phyloP scores from a whole-genome alignment of 1,140 invertebrate species.

The Acromyrmex charruanus region DNA sequence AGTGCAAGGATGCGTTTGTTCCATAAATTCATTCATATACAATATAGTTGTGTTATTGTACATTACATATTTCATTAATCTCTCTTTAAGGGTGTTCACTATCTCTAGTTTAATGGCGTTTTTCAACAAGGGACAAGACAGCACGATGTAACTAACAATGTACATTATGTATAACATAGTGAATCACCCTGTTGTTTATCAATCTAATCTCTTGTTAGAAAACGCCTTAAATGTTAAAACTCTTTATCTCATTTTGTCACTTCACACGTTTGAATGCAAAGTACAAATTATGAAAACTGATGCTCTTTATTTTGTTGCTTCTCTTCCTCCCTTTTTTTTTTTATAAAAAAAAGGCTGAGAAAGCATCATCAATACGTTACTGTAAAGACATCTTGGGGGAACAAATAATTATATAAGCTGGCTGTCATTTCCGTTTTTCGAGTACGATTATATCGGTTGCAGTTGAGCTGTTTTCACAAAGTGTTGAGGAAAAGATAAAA shows the following conservation, averaged over 20 bases:
- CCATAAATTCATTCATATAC: conserved; percentile 59
- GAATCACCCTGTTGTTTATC: too few relatives aligned
- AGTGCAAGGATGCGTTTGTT: conserved; percentile 44
- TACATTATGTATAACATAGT: too few relatives aligned
- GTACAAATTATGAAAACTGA: conserved; percentile 73
- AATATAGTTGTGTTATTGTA: conserved; percentile 66
- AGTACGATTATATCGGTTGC: conserved; percentile 44
- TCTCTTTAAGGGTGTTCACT: neutral
- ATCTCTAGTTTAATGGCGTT: neutral
- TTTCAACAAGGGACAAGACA: too few relatives aligned
- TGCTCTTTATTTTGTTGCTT: conserved; percentile 61
- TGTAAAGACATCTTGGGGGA: conserved; percentile 73
- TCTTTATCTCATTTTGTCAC: conserved; percentile 65
- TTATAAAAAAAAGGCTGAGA: conserved; percentile 62
- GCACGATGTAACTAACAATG: too few relatives aligned
- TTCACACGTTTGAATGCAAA: conserved; percentile 68
- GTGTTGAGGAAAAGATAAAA: conserved; percentile 52
- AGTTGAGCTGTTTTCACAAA: conserved; percentile 75
- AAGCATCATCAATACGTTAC: conserved; percentile 65
- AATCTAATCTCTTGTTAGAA: too few relatives aligned
- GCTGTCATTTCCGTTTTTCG: conserved; percentile 59
- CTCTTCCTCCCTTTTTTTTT: conserved; percentile 55
- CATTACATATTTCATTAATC: conserved; percentile 63
- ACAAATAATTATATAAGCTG: conserved; percentile 74
- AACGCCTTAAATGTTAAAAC: conserved; percentile 50